Evolutionary conservation across 1,140 invertebrate species (phyloP).

Genomic region (Drosophila paulistorum): DNA sequence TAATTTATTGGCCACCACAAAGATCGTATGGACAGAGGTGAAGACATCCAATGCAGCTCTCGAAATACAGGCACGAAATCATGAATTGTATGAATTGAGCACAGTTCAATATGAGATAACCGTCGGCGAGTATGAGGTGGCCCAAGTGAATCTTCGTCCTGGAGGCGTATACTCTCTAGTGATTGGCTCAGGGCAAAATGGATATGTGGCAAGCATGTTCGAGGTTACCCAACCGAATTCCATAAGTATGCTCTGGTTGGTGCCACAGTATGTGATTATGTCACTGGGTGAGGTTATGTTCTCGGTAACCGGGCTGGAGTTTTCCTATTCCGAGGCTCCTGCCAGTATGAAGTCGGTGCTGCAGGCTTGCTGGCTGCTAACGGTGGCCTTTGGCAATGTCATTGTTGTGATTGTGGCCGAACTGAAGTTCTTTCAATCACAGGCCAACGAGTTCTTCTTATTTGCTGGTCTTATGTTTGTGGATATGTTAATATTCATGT

Average conservation of each 20-base stretch:
- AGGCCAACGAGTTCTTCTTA: conserved; percentile 91
- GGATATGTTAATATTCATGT: conserved; percentile 92
- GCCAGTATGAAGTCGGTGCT: conserved; percentile 95
- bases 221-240: conserved; percentile 87
- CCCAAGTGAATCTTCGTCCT: conserved; percentile 38
- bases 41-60: conserved; percentile 22
- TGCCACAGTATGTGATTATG: conserved; percentile 94
- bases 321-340: conserved; percentile 95
- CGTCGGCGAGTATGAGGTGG: conserved; percentile 27
- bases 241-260: conserved; percentile 91
- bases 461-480: conserved; percentile 93
- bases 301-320: conserved; percentile 95
- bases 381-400: conserved; percentile 96
- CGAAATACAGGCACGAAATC: conserved; percentile 53
- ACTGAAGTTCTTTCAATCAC: conserved; percentile 70
- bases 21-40: conserved; percentile 53
- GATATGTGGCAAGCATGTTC: conserved; percentile 39
- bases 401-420: conserved; percentile 92
- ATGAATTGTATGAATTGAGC: conserved; percentile 58
- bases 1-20: conserved; percentile 50
- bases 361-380: conserved; percentile 95
- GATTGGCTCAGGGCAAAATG: conserved; percentile 59
- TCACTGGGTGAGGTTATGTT: conserved; percentile 93
- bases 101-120: conserved; percentile 29
- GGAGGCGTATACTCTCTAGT: conserved; percentile 86